These are phyloP conservation scores for Tragelaphus oryx DNA, from an alignment of 2,797 vertebrate species.

Conservation along the genomic window DNA sequence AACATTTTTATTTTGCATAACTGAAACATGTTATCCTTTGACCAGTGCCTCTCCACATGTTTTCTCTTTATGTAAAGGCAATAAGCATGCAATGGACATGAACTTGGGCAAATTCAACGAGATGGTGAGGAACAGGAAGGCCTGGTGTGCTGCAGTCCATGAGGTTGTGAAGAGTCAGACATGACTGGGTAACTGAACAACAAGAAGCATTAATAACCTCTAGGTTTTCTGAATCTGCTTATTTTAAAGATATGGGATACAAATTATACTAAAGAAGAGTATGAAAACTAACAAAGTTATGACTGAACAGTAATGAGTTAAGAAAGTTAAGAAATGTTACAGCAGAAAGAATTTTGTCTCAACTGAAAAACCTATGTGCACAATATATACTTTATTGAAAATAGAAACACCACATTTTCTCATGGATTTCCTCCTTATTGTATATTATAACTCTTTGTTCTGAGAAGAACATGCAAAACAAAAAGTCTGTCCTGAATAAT, in stretches of 20 bases:
- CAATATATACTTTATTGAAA: background rate
- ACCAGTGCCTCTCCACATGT: background rate
- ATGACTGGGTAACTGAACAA: background rate
- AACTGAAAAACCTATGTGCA: background rate
- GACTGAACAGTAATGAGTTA: background rate
- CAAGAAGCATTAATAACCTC: background rate
- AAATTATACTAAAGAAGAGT: constrained; percentile 8
- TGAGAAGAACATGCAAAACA: background rate
- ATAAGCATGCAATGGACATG: background rate
- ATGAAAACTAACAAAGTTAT: constrained; percentile 26
- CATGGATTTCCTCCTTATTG: background rate
- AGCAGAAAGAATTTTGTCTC: background rate
- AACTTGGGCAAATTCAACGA: background rate
- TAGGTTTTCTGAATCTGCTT: background rate
- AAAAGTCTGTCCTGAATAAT: background rate
- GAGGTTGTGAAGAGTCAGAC: background rate
- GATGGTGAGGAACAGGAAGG: background rate
- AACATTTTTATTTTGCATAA: background rate
- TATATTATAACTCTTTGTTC: background rate
- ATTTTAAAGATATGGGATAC: background rate
- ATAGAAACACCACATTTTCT: background rate
- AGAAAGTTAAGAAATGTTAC: constrained; percentile 3
- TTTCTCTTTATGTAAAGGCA: background rate
- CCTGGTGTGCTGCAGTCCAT: background rate
- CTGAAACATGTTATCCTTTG: background rate